Base-by-base conservation (phyloP, 2,797 vertebrate genomes). In the Sebastes wilsoni region DNA sequence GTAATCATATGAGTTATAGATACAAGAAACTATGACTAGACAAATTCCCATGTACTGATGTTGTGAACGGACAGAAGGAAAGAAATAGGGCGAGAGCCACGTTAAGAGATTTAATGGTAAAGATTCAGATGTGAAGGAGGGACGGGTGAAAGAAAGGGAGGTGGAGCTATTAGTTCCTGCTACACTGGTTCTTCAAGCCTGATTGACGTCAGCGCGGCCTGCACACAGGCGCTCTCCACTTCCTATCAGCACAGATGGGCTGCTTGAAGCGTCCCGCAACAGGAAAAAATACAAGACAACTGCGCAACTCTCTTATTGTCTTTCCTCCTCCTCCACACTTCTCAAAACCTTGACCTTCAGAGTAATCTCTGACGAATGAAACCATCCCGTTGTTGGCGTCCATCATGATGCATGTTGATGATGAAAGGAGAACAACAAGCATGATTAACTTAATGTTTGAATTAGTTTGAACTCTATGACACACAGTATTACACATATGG, bases 161-260 rank as follows among this genome's bases (percentile, higher is more conserved):
- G 58, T 66, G 58, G 81, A 60, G 89, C 83, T 84, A 93, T 89
- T 88, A 75, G 92, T 95, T 92, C 25, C 93, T 93, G 95, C 93
- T 94, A 93, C 85, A 89, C 76, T 78, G 91, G 92, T 95, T 94
- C 87, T 87, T 93, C 93, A 90, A 88, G 80, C 80, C 56, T 75
- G 70, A 74, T 91, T 96, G 95, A 97, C 94, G 95, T 96, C 95
- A 94, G 69, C 59, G 42, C 32, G 84, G 93, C 83, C 87, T 88
- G 90, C 91, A 91, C 84, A 87, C 72, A 81, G 84, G 67, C 79
- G 85, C 86, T 85, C 84, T 91, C 78, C 27, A 72, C 93, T 95
- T 96, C 95, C 95, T 94, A 91, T 93, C 88, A 89, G 89, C 87
- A 86, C 93, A 93, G 92, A 93, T 89, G 90, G 82, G 84, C 93